Percentiles rank a stretch among this genome's conserved stretches.
phyloP scores from a whole-genome alignment of 2,113 vertebrate species.

The Tupaia tana region DNA sequence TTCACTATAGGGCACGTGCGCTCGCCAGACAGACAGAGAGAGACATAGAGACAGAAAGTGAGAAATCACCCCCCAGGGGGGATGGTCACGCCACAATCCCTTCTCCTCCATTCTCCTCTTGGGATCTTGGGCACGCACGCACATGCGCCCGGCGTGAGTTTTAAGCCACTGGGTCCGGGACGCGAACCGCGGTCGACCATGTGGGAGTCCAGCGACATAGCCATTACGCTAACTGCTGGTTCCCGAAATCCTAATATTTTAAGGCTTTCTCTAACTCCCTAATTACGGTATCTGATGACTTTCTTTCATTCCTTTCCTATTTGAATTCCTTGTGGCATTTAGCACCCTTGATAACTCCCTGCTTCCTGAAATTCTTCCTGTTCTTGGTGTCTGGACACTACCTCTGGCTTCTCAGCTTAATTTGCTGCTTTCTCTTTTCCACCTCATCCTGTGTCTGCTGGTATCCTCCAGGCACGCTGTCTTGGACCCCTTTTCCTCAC shows the following conservation, averaged over 20 bases:
- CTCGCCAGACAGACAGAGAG: no score
- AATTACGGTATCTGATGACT: background rate
- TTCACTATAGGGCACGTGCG: no score
- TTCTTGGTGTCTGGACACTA: background rate
- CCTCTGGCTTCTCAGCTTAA: background rate
- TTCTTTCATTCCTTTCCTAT: background rate
- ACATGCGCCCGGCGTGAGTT: no score
- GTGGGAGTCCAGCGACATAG: no score
- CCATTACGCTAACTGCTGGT: no score
- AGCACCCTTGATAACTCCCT: background rate
- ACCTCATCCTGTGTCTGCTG: background rate
- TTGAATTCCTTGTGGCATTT: background rate
- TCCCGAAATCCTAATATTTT: background rate
- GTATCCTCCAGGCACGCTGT: background rate
- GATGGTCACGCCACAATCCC: no score
- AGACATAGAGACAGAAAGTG: no score
- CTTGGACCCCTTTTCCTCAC: background rate
- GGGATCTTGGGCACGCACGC: no score
- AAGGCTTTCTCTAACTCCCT: background rate
- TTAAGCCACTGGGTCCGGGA: no score
- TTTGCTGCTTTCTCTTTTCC: background rate
- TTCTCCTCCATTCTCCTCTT: no score
- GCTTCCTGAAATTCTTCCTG: background rate
- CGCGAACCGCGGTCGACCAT: no score
- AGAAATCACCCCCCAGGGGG: no score